These are phyloP conservation scores for Schizopygopsis malacanthus DNA, from an alignment of 2,797 vertebrate genomes.

Conservation along the genomic window DNA sequence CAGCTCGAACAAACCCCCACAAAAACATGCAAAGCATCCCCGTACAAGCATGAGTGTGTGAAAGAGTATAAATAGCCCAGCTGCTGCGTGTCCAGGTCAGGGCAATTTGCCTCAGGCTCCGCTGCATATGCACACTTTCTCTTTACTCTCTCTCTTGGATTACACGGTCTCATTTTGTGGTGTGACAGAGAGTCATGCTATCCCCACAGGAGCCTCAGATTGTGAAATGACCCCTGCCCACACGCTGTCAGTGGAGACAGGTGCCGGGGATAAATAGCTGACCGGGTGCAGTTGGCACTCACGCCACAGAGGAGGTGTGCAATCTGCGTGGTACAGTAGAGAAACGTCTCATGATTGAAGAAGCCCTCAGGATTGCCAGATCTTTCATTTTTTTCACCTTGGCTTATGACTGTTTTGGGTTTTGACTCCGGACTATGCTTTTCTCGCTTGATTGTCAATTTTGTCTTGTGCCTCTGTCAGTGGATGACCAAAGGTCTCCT, in stretches of 20 bases:
- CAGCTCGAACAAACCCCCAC: neutral
- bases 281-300: conserved; percentile 37
- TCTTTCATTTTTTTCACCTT: conserved; percentile 14
- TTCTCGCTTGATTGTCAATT: conserved; percentile 4
- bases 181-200: conserved; percentile 45
- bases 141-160: conserved; percentile 45
- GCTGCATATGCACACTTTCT: conserved; percentile 19
- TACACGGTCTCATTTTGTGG: conserved; percentile 40
- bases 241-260: conserved; percentile 44
- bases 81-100: conserved; percentile 30
- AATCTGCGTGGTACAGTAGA: conserved; percentile 30
- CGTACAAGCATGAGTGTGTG: neutral
- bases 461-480: neutral
- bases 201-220: conserved; percentile 25
- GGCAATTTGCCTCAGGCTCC: conserved; percentile 43
- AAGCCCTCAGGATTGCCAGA: conserved; percentile 6
- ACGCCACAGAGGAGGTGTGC: conserved; percentile 16
- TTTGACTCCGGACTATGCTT: neutral
- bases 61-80: conserved; percentile 31
- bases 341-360: conserved; percentile 11
- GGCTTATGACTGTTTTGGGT: neutral
- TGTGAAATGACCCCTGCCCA: conserved; percentile 53
- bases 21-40: conserved; percentile 7
- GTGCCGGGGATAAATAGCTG: conserved; percentile 52
- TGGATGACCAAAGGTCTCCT: neutral